Percentiles rank a stretch among this genome's conserved stretches.
These are phyloP conservation scores for Drosophila rufa DNA, from an alignment of 1,140 invertebrate species.

Conservation along the genomic window DNA sequence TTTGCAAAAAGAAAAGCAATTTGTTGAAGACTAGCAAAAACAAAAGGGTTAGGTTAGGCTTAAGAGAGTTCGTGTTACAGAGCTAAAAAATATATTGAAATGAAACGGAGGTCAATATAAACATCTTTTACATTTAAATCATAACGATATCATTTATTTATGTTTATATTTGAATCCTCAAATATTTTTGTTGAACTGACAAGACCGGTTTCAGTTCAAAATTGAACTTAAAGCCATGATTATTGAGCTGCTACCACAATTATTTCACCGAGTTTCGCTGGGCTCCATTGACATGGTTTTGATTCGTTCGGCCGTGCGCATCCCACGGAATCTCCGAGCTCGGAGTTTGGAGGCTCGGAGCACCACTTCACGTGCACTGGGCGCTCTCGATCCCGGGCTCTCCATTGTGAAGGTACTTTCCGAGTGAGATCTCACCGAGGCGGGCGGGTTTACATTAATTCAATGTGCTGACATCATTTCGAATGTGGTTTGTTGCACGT, in stretches of 20 bases:
- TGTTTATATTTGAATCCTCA: background rate
- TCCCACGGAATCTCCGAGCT: slow-evolving; percentile 57
- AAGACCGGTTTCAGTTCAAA: slow-evolving; percentile 1
- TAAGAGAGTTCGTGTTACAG: background rate
- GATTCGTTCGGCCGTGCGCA: slow-evolving; percentile 58
- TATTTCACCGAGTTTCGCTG: slow-evolving; percentile 80
- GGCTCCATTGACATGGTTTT: slow-evolving; percentile 76
- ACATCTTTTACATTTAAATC: background rate
- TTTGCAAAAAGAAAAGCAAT: slow-evolving; percentile 1
- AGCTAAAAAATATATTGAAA: background rate
- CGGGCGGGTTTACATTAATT: slow-evolving; percentile 71
- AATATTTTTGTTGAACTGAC: background rate
- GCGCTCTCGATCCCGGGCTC: slow-evolving; percentile 26
- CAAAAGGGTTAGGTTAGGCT: background rate
- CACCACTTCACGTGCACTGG: slow-evolving; percentile 35
- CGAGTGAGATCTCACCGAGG: slow-evolving; percentile 68
- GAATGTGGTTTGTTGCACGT: slow-evolving; percentile 68
- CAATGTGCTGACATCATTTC: slow-evolving; percentile 77
- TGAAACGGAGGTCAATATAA: background rate
- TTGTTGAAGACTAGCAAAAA: background rate
- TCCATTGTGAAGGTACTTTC: slow-evolving; percentile 64
- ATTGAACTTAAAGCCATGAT: slow-evolving; percentile 1
- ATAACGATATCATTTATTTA: background rate
- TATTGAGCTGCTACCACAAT: slow-evolving; percentile 48
- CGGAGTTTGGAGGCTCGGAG: background rate